Evolutionary conservation across 2,113 vertebrate species (phyloP).

Genomic region (Fregata magnificens): DNA sequence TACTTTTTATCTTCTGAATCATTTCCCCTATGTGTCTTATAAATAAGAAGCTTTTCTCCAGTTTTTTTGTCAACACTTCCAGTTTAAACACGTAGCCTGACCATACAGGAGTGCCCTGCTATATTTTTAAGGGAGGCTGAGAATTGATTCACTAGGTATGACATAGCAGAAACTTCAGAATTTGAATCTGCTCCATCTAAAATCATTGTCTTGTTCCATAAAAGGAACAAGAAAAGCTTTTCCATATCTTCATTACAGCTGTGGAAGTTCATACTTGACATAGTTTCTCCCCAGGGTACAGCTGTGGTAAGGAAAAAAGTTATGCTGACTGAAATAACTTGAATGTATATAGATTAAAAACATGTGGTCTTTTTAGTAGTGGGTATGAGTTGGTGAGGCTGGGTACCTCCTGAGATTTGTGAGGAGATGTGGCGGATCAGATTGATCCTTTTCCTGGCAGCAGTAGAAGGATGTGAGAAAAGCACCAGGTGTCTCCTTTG

Average conservation of each 20-base stretch:
- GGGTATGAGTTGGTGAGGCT: background rate
- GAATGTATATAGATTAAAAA: constrained; percentile 15
- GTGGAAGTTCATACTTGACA: constrained; percentile 27
- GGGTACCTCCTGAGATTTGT: background rate
- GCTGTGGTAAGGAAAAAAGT: background rate
- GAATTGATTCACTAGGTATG: background rate
- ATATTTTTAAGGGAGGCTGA: background rate
- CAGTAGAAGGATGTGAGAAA: background rate
- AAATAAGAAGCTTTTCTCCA: background rate
- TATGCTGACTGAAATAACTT: constrained; percentile 18
- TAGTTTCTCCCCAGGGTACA: constrained; percentile 33
- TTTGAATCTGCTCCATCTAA: background rate
- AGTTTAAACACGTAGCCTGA: background rate
- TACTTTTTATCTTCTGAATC: background rate
- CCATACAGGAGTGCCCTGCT: background rate
- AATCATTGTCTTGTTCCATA: background rate
- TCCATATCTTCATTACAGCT: background rate
- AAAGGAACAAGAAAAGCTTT: constrained; percentile 11
- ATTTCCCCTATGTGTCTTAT: background rate
- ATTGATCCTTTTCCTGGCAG: background rate
- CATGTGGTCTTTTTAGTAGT: background rate
- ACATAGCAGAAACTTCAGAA: background rate
- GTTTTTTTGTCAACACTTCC: background rate
- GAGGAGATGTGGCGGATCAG: background rate
- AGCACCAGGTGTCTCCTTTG: background rate